Percentiles rank a stretch among this genome's conserved stretches.
Evolutionary conservation across 2,113 vertebrate genomes (phyloP).

Genomic region (Phocoena phocoena): DNA sequence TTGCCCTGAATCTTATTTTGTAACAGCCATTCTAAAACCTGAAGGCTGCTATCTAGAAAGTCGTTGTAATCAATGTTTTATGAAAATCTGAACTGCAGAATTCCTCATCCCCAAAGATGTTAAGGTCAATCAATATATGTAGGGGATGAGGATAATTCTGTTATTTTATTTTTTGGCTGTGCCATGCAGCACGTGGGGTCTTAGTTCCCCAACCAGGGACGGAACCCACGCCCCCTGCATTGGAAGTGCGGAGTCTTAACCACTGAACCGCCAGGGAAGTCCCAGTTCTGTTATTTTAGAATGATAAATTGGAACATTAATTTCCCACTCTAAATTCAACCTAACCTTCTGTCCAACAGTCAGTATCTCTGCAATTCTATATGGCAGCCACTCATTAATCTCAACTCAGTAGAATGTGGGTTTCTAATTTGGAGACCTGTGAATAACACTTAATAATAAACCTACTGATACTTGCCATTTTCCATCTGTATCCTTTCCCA

Average conservation of each 20-base stretch:
- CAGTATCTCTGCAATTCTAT: background rate
- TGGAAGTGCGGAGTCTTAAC: no score
- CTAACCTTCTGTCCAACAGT: background rate
- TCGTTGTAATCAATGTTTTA: background rate
- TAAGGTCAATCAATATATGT: background rate
- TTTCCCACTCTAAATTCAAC: background rate
- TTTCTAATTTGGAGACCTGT: background rate
- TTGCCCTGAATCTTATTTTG: background rate
- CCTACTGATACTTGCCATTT: background rate
- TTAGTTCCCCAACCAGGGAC: no score
- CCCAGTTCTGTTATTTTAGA: background rate
- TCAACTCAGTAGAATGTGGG: background rate
- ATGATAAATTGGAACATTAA: background rate
- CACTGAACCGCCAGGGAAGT: no score
- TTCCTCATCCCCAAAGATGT: background rate
- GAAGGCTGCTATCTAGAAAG: background rate
- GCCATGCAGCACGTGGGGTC: no score
- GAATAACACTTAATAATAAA: background rate
- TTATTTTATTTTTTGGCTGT: background rate
- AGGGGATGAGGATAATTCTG: background rate
- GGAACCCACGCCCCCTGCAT: no score
- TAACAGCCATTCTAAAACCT: background rate
- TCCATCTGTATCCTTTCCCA: accelerated
- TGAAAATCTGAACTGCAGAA: background rate
- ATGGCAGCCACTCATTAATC: background rate